These are phyloP conservation scores for Nomada fucata DNA, from an alignment of 2,888 invertebrate species.

Conservation along the genomic window DNA sequence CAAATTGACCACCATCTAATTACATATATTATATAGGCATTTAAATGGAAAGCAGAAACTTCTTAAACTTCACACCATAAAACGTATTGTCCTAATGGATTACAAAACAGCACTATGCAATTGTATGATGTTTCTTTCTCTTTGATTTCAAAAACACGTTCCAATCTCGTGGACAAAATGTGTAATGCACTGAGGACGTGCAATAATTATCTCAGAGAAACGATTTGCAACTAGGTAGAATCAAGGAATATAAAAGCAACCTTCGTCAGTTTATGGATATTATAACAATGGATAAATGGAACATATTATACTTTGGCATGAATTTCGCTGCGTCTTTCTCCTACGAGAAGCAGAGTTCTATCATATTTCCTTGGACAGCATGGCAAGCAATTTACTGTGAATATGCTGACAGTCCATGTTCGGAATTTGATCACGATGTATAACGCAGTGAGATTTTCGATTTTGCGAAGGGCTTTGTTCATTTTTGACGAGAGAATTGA, in stretches of 20 bases:
- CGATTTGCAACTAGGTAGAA: constrained; percentile 3
- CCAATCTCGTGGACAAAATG: background rate
- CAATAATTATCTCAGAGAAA: background rate
- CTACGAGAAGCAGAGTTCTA: constrained; percentile 15
- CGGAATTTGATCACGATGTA: background rate
- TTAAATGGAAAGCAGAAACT: background rate
- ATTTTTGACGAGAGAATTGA: too few species aligned
- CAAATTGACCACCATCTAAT: background rate
- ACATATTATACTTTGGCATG: constrained; percentile 14
- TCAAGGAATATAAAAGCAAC: background rate
- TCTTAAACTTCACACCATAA: background rate
- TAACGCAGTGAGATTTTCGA: background rate
- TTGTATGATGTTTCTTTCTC: background rate
- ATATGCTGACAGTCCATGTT: background rate
- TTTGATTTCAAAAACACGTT: background rate
- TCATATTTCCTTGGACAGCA: background rate
- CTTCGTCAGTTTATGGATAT: background rate
- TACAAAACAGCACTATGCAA: background rate
- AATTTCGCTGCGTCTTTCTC: constrained; percentile 7
- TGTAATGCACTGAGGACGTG: background rate
- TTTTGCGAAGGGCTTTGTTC: background rate
- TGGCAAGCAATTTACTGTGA: background rate
- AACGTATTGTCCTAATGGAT: constrained; percentile 1
- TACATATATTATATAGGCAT: background rate
- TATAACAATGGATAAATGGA: background rate